Conservation (phyloP, 1,140 invertebrate genomes). For the Maniola jurtina region DNA sequence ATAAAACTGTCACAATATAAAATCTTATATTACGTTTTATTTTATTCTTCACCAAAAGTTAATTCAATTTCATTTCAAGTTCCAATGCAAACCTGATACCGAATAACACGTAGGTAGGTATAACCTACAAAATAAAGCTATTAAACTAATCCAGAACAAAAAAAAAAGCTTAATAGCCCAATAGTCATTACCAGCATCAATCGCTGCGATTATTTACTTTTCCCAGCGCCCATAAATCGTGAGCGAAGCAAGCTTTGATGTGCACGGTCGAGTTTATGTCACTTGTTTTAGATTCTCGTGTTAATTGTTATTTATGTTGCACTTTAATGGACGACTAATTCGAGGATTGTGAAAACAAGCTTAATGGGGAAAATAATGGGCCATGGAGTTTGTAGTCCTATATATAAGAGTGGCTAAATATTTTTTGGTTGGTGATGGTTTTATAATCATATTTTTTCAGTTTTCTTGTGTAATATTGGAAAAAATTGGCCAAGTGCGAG, state of each 20-base stretch:
- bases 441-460: background rate
- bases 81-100: no score
- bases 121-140: background rate
- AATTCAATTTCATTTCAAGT: no score
- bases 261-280: slow-evolving; percentile 12
- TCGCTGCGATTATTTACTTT: slow-evolving; percentile 7
- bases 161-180: slow-evolving; percentile 7
- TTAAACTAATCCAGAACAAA: background rate
- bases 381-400: background rate
- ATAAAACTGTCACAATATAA: no score
- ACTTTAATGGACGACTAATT: slow-evolving; percentile 17
- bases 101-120: no score
- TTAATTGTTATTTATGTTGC: slow-evolving; percentile 14
- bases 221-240: slow-evolving; percentile 6
- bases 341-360: slow-evolving; percentile 15
- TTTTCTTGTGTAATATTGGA: background rate
- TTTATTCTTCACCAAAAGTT: no score
- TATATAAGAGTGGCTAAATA: background rate
- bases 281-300: slow-evolving; percentile 17
- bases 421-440: background rate
- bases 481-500: no score
- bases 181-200: slow-evolving; percentile 6
- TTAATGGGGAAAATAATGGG: slow-evolving; percentile 14
- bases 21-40: no score
- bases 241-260: slow-evolving; percentile 3